Evolutionary conservation across 2,888 invertebrate species (phyloP), one percentile per base, ranked within the genome.

Genomic region (Metopia argyrocephala): DNA sequence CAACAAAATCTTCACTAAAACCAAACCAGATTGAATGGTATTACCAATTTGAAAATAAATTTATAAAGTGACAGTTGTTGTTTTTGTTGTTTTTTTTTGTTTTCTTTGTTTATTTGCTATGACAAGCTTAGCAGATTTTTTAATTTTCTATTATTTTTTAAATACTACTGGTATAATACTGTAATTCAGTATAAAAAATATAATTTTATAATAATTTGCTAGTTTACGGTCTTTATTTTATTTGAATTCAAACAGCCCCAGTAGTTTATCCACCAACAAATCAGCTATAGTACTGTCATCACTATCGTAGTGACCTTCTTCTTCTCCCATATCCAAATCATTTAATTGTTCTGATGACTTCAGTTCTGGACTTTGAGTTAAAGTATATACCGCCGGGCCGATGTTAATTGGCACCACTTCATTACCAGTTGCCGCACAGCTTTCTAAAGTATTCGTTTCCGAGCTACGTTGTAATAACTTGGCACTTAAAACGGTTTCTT

Each of bases 1-100:
- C 85, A 20, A 86, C 88, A 5, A 88, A 88, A 78, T 91, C 92
- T 2, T 92, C 92, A 46, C 84, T 92, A 5, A 88, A 87, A 5
- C 82, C 85, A 56, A 76, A 83, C 2, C 91, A 91, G 85, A 87
- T 92, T 50, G 83, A 89, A 15, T 89, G 86, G 84, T 92, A 91
- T 82, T 84, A 85, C 57, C 84, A 87, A 59, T 91, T 91, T 82
- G 89, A 89, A 56, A 83, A 83, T 5, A 85, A 82, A 79, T 85
- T 86, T 80, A 71, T 82, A 1, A 48, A 48, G 7, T 4, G 1
- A 48, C 7, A 48, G n/a, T 2, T 4, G 6, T 48, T 48, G 15
- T 48, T 12, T 5, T 0, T 18, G 48, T 0, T 20, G 9, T 38
- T 38, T 38, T 1, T 38, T 38, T 12, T 38, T 15, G 38, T 12